A percentile compares a stretch with the other conserved stretches of the same genome.
Evolutionary conservation across 2,113 vertebrate genomes (phyloP).

Genomic region (Megaceryle torquata): DNA sequence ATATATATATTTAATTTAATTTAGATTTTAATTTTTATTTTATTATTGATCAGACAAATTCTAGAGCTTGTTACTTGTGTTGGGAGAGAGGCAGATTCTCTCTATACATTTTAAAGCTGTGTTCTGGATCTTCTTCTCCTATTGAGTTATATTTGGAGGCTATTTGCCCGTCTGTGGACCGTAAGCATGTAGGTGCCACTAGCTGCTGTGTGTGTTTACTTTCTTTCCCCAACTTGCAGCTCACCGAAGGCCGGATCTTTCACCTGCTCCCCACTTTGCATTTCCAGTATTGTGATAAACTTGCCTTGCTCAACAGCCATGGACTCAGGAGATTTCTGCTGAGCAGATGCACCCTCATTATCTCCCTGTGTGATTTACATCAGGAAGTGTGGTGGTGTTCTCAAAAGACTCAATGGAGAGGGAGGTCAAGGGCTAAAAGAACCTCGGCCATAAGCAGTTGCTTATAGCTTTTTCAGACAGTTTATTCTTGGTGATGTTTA

Average conservation of each 20-base stretch:
- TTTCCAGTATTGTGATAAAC: neutral
- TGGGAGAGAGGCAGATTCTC: neutral
- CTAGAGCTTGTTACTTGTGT: neutral
- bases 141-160: neutral
- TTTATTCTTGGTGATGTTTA: neutral
- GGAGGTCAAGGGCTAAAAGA: neutral
- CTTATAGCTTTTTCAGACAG: neutral
- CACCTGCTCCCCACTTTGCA: neutral
- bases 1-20: neutral
- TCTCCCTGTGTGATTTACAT: neutral
- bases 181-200: neutral
- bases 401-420: neutral
- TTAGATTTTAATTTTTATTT: neutral
- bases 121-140: neutral
- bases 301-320: neutral
- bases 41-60: neutral
- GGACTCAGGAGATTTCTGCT: neutral
- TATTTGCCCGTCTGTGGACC: neutral
- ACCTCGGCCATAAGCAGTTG: neutral
- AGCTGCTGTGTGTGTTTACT: neutral
- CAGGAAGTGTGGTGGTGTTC: neutral
- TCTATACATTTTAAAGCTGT: neutral
- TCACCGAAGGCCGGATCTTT: neutral
- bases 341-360: neutral
- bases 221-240: neutral